A percentile compares a stretch with the other conserved stretches of the same genome.
Conservation (phyloP, 2,888 invertebrate species). For the Idaea aversata region DNA sequence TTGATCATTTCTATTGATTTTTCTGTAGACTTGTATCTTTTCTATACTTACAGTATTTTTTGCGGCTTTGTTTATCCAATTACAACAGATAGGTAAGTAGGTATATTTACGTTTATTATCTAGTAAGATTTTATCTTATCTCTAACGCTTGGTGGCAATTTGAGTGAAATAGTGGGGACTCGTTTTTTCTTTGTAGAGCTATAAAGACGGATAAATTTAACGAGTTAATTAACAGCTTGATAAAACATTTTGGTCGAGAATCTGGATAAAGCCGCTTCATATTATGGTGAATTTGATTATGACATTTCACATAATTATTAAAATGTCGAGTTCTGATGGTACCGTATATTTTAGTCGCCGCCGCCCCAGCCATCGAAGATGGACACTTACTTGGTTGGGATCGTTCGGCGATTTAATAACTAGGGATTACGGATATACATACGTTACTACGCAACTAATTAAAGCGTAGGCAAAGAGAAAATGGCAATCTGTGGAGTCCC, state of each 20-base stretch:
- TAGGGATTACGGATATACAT: slow-evolving; percentile 73
- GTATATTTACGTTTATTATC: slow-evolving; percentile 42
- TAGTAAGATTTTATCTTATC: slow-evolving; percentile 52
- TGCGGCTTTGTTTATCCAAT: slow-evolving; percentile 27
- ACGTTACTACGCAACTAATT: slow-evolving; percentile 81
- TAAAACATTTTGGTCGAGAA: slow-evolving; percentile 9
- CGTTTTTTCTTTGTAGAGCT: slow-evolving; percentile 21
- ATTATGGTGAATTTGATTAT: neutral
- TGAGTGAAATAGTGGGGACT: slow-evolving; percentile 42
- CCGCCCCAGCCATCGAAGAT: neutral
- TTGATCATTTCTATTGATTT: neutral
- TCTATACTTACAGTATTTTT: neutral
- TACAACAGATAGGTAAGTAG: slow-evolving; percentile 28
- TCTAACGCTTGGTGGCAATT: slow-evolving; percentile 46
- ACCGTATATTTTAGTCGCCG: neutral
- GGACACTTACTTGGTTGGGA: slow-evolving; percentile 14
- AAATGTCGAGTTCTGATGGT: neutral
- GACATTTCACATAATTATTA: neutral
- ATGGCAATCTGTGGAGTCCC: slow-evolving; percentile 80
- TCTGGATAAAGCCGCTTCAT: slow-evolving; percentile 5
- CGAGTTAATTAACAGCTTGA: neutral
- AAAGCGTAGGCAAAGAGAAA: slow-evolving; percentile 81
- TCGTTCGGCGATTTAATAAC: slow-evolving; percentile 62
- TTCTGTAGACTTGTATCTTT: neutral
- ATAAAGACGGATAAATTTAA: slow-evolving; percentile 16